Conservation (phyloP, 2,113 vertebrate species). For the Cyprinodon brontotheroides region DNA sequence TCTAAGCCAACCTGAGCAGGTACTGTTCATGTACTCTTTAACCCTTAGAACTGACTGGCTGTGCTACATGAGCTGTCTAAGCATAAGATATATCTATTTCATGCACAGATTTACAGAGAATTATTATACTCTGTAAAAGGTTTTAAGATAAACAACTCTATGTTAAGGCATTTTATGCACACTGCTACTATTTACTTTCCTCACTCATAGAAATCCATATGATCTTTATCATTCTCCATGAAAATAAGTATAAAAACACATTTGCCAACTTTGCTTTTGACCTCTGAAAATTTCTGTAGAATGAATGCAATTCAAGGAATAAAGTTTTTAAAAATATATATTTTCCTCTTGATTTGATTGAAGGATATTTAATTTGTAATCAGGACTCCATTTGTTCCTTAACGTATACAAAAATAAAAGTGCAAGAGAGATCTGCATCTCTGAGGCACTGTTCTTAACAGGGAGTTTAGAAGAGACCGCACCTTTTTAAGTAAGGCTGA, state of each 20-base stretch:
- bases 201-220: background rate
- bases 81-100: background rate
- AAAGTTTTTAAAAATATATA: background rate
- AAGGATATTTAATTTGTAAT: background rate
- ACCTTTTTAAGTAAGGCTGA: background rate
- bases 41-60: background rate
- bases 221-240: no score
- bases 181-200: background rate
- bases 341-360: background rate
- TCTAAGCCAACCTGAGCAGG: conserved; percentile 80
- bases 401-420: background rate
- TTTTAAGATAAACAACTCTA: background rate
- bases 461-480: background rate
- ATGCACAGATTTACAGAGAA: background rate
- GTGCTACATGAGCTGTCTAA: background rate
- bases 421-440: background rate
- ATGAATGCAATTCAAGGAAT: background rate
- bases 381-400: background rate
- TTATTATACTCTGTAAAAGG: background rate
- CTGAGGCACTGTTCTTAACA: background rate
- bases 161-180: no score
- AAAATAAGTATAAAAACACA: background rate
- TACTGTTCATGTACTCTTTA: conserved; percentile 56
- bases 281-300: background rate
- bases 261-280: background rate